Percentiles rank a stretch among this genome's conserved stretches.
Conservation (phyloP, 1,140 invertebrate species). For the Aphaenogaster floridana region DNA sequence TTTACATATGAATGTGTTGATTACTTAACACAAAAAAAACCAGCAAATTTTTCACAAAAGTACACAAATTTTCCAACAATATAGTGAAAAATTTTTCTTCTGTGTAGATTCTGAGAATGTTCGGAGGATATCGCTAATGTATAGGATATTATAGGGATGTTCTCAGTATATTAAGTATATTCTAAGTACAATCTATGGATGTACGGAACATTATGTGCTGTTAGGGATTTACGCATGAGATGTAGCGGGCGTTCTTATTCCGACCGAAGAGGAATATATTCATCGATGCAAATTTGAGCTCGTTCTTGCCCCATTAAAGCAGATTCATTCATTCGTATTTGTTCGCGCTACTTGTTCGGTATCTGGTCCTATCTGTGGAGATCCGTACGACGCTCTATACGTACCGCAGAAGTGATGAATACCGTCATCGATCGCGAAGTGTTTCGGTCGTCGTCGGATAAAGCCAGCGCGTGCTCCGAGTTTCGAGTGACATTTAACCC, state of each 20-base stretch:
- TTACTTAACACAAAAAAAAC: no score
- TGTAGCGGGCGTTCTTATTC: not conserved
- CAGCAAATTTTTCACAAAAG: no score
- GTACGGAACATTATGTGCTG: no score
- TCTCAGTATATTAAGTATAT: no score
- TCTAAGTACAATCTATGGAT: no score
- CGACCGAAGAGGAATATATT: not conserved
- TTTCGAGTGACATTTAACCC: slow-evolving; percentile 43
- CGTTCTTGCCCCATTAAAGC: not conserved
- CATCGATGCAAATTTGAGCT: not conserved
- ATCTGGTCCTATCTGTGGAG: not conserved
- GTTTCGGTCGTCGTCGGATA: slow-evolving; percentile 2
- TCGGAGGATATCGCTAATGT: no score
- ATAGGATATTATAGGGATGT: no score
- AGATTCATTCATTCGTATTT: not conserved
- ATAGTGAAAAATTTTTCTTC: no score
- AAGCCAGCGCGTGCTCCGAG: not conserved
- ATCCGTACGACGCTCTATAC: not conserved
- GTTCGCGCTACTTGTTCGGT: not conserved
- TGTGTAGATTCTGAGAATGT: no score
- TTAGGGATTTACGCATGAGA: not conserved
- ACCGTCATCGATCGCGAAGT: slow-evolving; percentile 8
- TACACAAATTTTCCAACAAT: no score
- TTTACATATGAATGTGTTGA: no score
- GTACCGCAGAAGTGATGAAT: slow-evolving; percentile 1